Evolutionary conservation across 1,140 invertebrate species (phyloP).

Genomic region (Tetragonula clypearis): DNA sequence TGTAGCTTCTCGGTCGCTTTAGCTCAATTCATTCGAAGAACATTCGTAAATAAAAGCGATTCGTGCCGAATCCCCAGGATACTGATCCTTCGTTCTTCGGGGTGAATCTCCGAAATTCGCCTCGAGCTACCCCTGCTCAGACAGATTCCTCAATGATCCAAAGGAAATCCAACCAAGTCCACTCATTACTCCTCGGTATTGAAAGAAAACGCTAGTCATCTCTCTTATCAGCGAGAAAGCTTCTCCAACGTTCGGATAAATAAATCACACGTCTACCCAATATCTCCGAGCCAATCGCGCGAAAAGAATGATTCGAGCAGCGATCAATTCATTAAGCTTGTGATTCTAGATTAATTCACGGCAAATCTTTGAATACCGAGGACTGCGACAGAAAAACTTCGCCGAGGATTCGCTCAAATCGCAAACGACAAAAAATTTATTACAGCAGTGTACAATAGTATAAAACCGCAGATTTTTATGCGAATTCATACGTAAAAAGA

Average conservation of each 20-base stretch:
- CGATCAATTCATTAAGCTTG: constrained; percentile 26
- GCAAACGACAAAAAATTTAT: too few species aligned
- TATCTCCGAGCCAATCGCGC: constrained; percentile 29
- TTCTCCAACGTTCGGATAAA: neutral
- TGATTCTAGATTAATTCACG: too few species aligned
- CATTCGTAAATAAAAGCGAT: neutral
- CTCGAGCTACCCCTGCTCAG: neutral
- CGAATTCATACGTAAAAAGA: too few species aligned
- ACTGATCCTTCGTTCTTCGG: neutral
- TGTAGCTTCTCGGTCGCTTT: neutral
- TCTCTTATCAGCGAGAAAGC: neutral
- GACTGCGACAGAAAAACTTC: too few species aligned
- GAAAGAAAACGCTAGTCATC: neutral
- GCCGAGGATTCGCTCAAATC: too few species aligned
- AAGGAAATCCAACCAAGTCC: neutral
- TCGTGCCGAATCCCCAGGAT: neutral
- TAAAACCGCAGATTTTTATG: too few species aligned
- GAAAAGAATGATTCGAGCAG: neutral
- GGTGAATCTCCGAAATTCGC: neutral
- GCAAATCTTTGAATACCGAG: too few species aligned
- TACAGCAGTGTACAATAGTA: too few species aligned
- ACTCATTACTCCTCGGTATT: neutral
- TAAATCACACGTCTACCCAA: neutral
- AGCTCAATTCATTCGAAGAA: neutral
- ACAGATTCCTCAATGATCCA: neutral